Conservation (phyloP, 2,113 vertebrate genomes). For the Chrysemys picta region DNA sequence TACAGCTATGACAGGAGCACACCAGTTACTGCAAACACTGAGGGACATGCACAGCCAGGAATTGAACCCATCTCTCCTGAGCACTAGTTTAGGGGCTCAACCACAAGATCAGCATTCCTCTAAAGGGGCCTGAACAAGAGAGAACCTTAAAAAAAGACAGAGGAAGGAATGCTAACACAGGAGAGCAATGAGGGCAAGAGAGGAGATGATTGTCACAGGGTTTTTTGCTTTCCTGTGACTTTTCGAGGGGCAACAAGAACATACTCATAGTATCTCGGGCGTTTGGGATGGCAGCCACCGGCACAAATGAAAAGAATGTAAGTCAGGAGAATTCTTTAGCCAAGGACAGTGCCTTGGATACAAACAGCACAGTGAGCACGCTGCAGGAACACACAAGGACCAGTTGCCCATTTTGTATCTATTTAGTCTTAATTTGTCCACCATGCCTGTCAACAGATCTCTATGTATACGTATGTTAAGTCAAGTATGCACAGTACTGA, state of each 20-base stretch:
- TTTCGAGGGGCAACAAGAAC: background rate
- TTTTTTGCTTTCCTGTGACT: background rate
- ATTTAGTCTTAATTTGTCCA: background rate
- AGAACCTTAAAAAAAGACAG: background rate
- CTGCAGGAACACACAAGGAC: background rate
- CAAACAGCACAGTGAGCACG: background rate
- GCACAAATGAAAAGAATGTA: background rate
- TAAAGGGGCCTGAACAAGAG: background rate
- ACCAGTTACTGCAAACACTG: background rate
- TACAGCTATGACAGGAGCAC: background rate
- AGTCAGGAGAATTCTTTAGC: background rate
- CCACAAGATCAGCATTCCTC: background rate
- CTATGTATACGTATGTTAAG: background rate
- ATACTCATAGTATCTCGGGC: background rate
- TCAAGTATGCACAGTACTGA: background rate
- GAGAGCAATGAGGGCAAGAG: too few species aligned
- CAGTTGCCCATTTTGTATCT: background rate
- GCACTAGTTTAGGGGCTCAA: background rate
- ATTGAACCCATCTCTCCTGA: background rate
- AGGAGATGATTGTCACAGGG: fast-evolving
- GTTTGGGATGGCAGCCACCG: background rate
- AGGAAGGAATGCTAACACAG: background rate
- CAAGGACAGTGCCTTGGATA: background rate
- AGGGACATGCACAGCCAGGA: background rate
- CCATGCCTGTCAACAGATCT: background rate